Conservation (phyloP, 2,888 invertebrate genomes). For the Epirrhoe alternata region DNA sequence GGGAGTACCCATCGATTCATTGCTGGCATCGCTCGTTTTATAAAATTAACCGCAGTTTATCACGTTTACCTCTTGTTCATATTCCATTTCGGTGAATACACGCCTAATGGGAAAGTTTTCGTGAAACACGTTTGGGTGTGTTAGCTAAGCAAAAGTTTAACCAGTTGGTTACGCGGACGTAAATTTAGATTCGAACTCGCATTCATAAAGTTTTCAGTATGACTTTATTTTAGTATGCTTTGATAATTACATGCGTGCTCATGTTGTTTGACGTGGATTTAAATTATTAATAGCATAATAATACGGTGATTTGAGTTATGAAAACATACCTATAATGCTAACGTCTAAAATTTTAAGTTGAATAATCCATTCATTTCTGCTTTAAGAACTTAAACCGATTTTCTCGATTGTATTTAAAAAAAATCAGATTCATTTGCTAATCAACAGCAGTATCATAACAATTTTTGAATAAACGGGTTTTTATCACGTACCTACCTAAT, state of each 20-base stretch:
- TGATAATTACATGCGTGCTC: background rate
- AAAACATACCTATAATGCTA: too few species aligned
- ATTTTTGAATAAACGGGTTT: too few species aligned
- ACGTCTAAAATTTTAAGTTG: too few species aligned
- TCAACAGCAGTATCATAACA: too few species aligned
- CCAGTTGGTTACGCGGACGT: conserved; percentile 28
- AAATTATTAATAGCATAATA: too few species aligned
- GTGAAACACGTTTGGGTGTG: conserved; percentile 32
- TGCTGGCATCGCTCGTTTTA: conserved; percentile 30
- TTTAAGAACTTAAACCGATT: too few species aligned
- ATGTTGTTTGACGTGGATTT: background rate
- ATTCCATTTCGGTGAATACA: conserved; percentile 34
- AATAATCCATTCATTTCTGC: too few species aligned
- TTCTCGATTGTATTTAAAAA: too few species aligned
- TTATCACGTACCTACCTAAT: too few species aligned
- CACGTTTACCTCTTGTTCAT: conserved; percentile 28
- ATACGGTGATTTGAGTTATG: too few species aligned
- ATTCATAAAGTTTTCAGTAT: conserved; percentile 33
- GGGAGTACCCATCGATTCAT: conserved; percentile 36
- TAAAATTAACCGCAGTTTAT: conserved; percentile 34
- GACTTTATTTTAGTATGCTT: conserved; percentile 31
- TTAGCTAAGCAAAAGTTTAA: conserved; percentile 32
- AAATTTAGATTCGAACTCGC: conserved; percentile 26
- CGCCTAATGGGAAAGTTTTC: conserved; percentile 37
- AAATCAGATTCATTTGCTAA: too few species aligned